phyloP scores from a whole-genome alignment of 2,113 vertebrate genomes.

The Rhagologus leucostigma region DNA sequence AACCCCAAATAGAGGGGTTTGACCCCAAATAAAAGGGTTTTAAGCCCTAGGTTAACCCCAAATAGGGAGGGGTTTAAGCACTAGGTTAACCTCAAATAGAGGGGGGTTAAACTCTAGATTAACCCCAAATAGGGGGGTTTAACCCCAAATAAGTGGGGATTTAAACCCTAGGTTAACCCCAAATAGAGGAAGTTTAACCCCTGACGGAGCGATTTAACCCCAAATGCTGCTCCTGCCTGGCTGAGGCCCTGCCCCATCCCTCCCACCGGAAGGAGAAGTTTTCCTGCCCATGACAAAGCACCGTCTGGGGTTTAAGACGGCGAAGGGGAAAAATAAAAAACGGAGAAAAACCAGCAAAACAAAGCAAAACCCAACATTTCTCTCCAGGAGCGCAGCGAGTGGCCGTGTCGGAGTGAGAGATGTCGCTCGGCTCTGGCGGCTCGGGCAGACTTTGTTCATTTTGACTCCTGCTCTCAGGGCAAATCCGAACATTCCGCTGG shows the following conservation, averaged over 20 bases:
- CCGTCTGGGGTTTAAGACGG: rapidly evolving
- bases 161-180: neutral
- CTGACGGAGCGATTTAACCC: neutral
- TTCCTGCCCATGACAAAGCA: neutral
- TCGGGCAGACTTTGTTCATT: neutral
- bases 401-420: neutral
- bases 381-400: neutral
- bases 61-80: neutral
- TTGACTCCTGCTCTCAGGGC: neutral
- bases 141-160: too few relatives aligned
- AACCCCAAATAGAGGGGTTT: neutral
- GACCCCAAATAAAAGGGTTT: too few relatives aligned
- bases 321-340: neutral
- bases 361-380: neutral
- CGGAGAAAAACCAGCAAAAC: neutral
- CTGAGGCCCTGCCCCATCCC: rapidly evolving
- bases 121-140: too few relatives aligned
- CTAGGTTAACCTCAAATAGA: neutral
- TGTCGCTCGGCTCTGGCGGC: rapidly evolving
- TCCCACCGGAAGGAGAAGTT: neutral
- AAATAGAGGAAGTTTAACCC: neutral
- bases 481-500: neutral
- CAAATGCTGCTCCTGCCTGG: rapidly evolving
- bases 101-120: neutral
- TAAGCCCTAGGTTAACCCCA: too few relatives aligned